Percentiles rank a stretch among this genome's conserved stretches.
Evolutionary conservation across 1,140 invertebrate genomes (phyloP).

Genomic region (Probaryconus sp.): DNA sequence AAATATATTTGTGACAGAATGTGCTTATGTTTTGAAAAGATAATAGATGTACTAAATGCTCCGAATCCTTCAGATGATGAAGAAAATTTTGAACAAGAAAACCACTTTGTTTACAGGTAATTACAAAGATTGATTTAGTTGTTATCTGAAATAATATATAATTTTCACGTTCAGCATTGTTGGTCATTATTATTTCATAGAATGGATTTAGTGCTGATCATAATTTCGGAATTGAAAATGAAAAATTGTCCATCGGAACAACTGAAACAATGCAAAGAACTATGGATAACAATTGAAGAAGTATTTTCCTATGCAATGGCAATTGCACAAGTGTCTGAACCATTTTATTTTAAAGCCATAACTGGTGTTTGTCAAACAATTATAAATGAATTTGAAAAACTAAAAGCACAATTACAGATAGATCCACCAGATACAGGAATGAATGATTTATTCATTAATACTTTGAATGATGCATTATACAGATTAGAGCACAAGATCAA

Average conservation of each 20-base stretch:
- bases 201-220: conserved; percentile 73
- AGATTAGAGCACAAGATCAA: conserved; percentile 75
- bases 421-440: conserved; percentile 68
- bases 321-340: conserved; percentile 75
- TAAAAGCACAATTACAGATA: conserved; percentile 68
- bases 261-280: conserved; percentile 61
- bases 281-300: conserved; percentile 73
- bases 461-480: conserved; percentile 73
- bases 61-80: conserved; percentile 66
- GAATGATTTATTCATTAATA: conserved; percentile 73
- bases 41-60: conserved; percentile 68
- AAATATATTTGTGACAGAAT: conserved; percentile 73
- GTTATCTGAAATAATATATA: too few species aligned
- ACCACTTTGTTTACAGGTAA: conserved; percentile 75
- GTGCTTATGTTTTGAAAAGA: conserved; percentile 71
- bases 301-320: conserved; percentile 76
- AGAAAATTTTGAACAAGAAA: conserved; percentile 69
- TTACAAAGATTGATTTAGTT: background rate
- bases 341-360: conserved; percentile 75
- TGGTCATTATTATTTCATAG: conserved; percentile 50
- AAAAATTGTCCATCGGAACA: conserved; percentile 61
- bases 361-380: conserved; percentile 72
- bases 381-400: conserved; percentile 73
- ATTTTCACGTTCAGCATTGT: conserved; percentile 20
- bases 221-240: conserved; percentile 67